Evolutionary conservation across 2,113 vertebrate genomes (phyloP).

Genomic region (Formicarius rufipectus): DNA sequence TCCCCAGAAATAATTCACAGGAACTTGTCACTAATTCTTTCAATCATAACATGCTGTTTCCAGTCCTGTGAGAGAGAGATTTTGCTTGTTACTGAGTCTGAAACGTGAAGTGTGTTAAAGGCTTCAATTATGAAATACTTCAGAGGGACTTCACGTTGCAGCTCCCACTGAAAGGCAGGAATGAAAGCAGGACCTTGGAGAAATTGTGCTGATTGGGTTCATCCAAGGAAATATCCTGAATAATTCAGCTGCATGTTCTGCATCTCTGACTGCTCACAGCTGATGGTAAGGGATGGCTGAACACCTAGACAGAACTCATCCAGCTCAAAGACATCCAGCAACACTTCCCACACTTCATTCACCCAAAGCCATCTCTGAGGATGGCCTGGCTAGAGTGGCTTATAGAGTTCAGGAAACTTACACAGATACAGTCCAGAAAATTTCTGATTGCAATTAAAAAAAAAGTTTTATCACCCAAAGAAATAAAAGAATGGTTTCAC

Average conservation of each 20-base stretch:
- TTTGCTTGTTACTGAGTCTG: background rate
- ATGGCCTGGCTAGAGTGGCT: background rate
- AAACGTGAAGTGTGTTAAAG: background rate
- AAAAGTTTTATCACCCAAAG: background rate
- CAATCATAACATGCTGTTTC: background rate
- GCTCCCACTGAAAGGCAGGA: background rate
- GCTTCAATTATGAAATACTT: conserved; percentile 19
- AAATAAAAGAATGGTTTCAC: background rate
- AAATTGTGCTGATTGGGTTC: background rate
- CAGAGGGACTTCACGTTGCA: background rate
- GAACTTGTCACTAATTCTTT: conserved; percentile 18
- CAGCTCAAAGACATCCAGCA: background rate
- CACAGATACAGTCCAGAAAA: background rate
- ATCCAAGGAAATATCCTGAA: background rate
- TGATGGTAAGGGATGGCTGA: background rate
- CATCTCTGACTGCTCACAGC: background rate
- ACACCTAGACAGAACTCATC: background rate
- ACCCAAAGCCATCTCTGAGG: background rate
- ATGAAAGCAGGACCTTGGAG: background rate
- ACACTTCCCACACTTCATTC: background rate
- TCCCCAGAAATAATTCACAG: conserved; percentile 33
- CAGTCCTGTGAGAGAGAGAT: conserved; percentile 1
- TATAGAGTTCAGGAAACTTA: background rate
- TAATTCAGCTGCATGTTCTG: background rate
- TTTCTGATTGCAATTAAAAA: background rate